phyloP scores from a whole-genome alignment of 2,797 vertebrate genomes.

The Microhierax caerulescens region DNA sequence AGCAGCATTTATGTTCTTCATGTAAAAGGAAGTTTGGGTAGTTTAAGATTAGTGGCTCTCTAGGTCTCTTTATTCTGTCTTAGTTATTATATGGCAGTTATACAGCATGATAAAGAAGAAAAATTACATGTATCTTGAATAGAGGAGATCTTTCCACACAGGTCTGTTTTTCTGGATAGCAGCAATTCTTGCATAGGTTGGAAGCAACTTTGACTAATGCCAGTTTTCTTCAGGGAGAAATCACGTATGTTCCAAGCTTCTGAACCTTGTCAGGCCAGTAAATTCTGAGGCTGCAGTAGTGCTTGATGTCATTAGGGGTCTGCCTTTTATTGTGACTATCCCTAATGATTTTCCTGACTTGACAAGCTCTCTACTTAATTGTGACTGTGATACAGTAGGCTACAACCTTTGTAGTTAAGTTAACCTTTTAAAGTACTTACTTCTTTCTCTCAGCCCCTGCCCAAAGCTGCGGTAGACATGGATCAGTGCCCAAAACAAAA shows the following conservation, averaged over 20 bases:
- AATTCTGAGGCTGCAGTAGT: background rate
- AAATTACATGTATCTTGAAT: fast-evolving
- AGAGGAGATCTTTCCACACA: background rate
- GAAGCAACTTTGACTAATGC: background rate
- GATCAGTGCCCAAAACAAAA: slow-evolving; percentile 79
- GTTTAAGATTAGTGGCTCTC: background rate
- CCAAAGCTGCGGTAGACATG: slow-evolving; percentile 82
- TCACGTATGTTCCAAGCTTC: fast-evolving
- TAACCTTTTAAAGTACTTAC: slow-evolving; percentile 70
- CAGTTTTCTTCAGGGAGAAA: background rate
- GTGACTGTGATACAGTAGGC: background rate
- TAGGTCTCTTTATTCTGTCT: background rate
- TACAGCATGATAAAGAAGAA: background rate
- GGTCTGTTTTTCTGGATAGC: background rate
- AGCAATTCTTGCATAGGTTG: background rate
- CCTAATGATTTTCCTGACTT: background rate
- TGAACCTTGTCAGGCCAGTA: background rate
- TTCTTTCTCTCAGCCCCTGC: slow-evolving; percentile 84
- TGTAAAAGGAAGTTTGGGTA: background rate
- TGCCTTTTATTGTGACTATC: background rate
- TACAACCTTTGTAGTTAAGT: background rate
- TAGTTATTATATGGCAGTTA: background rate
- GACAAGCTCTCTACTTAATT: background rate
- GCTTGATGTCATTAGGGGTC: background rate
- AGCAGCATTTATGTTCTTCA: background rate